Percentiles rank a stretch among this genome's conserved stretches.
Conservation (phyloP, 35 echinoderm and acorn worm genomes). For the Acanthaster planci region DNA sequence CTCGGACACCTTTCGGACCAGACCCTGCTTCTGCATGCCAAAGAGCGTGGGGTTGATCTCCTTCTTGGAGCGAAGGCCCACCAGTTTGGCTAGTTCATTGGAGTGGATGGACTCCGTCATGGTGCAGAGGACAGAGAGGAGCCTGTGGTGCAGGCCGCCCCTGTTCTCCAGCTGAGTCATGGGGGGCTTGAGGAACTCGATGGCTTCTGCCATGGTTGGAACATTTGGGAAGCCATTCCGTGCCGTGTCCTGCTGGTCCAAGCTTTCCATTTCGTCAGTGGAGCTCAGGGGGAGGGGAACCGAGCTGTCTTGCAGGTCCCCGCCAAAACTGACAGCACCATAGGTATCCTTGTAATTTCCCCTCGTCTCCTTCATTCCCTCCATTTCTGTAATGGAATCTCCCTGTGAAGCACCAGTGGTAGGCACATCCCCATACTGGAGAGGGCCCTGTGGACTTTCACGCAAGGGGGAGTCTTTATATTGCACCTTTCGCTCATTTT, state of each 20-base stretch:
- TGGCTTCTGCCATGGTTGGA: not conserved
- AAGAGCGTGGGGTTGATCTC: constrained; percentile 86
- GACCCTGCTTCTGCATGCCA: constrained; percentile 68
- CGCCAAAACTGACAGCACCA: not conserved
- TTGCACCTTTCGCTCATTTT: constrained; percentile 34
- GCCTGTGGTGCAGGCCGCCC: constrained; percentile 46
- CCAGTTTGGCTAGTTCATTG: constrained; percentile 64
- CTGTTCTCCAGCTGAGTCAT: constrained; percentile 18
- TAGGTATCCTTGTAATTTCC: not conserved
- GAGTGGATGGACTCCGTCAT: constrained; percentile 49
- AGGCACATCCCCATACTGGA: not conserved
- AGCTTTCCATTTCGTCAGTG: constrained; percentile 43
- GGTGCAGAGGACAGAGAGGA: constrained; percentile 36
- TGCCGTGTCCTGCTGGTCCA: constrained; percentile 24
- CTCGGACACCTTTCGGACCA: constrained; percentile 73
- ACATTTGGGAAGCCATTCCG: constrained; percentile 2
- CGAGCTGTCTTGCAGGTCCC: constrained; percentile 7
- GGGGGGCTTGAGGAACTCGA: constrained; percentile 34
- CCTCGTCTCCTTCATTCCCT: not conserved
- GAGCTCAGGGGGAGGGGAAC: constrained; percentile 24
- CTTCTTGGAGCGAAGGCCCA: constrained; percentile 66
- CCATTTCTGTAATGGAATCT: constrained; percentile 7
- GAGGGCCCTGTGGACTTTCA: not conserved
- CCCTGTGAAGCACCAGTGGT: not conserved
- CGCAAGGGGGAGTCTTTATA: constrained; percentile 18